Percentiles rank a stretch among this genome's conserved stretches.
These are phyloP conservation scores for Sycobia sp. DNA, from an alignment of 1,140 invertebrate genomes.

Conservation along the genomic window DNA sequence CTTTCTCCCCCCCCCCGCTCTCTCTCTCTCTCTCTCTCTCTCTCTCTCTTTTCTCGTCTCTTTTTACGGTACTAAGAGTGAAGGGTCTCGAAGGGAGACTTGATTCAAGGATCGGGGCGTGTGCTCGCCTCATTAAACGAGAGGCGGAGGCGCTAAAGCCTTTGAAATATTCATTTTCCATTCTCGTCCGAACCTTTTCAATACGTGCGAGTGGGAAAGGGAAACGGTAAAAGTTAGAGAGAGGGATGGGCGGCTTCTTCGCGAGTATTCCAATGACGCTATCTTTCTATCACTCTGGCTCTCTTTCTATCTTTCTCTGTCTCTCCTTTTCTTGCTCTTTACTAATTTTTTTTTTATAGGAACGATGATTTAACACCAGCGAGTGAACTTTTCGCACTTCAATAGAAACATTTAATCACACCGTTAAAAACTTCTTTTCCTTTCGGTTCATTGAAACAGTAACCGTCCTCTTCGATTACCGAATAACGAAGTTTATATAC, in stretches of 20 bases:
- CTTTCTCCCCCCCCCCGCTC: too few species aligned
- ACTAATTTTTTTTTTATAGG: slow-evolving; percentile 13
- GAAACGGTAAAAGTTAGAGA: too few species aligned
- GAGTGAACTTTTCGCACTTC: slow-evolving; percentile 15
- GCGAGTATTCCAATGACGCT: too few species aligned
- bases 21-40: too few species aligned
- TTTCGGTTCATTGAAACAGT: neutral
- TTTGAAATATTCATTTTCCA: slow-evolving; percentile 33
- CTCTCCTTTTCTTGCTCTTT: slow-evolving; percentile 25
- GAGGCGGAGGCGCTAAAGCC: neutral
- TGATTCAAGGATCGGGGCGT: slow-evolving; percentile 1
- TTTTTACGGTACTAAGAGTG: neutral
- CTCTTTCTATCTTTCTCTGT: too few species aligned
- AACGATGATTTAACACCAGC: slow-evolving; percentile 1
- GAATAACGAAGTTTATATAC: too few species aligned
- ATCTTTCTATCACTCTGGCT: too few species aligned
- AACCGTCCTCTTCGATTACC: neutral
- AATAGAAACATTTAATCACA: slow-evolving; percentile 29
- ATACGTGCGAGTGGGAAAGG: slow-evolving; percentile 7
- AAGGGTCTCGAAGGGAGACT: slow-evolving; percentile 10
- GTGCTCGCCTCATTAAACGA: slow-evolving; percentile 22
- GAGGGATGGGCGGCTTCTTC: too few species aligned
- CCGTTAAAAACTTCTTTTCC: neutral
- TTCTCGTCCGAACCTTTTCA: slow-evolving; percentile 19
- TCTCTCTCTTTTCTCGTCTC: too few species aligned